Conservation (phyloP, 2,888 invertebrate genomes). For the Agriopis aurantiaria region DNA sequence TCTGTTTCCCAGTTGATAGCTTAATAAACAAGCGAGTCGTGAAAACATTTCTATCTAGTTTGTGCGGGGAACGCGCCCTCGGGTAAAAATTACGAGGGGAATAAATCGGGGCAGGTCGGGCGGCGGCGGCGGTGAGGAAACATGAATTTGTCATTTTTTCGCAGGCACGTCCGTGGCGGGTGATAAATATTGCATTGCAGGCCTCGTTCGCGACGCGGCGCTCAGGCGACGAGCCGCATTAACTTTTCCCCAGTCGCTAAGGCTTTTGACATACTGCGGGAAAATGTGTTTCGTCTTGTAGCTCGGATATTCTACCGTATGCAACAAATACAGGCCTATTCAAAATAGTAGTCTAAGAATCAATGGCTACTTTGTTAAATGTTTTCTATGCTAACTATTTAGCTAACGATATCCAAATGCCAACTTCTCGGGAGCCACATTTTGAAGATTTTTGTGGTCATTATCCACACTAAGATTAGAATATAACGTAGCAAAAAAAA, state of each 20-base stretch:
- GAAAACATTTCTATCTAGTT: slow-evolving; percentile 83
- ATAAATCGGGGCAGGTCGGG: slow-evolving; percentile 75
- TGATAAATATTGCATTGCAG: slow-evolving; percentile 85
- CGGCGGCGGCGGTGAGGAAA: slow-evolving; percentile 61
- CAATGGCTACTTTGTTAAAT: too few species aligned
- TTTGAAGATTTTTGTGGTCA: too few species aligned
- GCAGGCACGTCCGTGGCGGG: slow-evolving; percentile 81
- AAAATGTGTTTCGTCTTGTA: neutral
- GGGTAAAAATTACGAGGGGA: slow-evolving; percentile 82
- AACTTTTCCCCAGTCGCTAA: slow-evolving; percentile 66
- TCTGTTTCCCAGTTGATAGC: slow-evolving; percentile 81
- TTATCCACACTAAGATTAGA: too few species aligned
- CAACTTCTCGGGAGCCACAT: too few species aligned
- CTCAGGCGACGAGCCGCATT: slow-evolving; percentile 58
- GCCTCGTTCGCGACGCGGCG: slow-evolving; percentile 57
- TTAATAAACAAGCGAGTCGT: slow-evolving; percentile 83
- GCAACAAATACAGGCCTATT: neutral
- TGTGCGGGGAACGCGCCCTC: slow-evolving; percentile 75
- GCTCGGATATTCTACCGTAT: neutral
- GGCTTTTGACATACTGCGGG: slow-evolving; percentile 7
- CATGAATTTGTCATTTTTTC: slow-evolving; percentile 87
- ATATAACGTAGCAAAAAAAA: too few species aligned
- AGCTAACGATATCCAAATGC: too few species aligned
- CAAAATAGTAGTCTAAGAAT: neutral
- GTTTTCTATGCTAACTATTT: too few species aligned